A percentile compares a stretch with the other conserved stretches of the same genome.
Evolutionary conservation across 2,797 vertebrate genomes (phyloP).

Genomic region (Aulostomus chinensis): DNA sequence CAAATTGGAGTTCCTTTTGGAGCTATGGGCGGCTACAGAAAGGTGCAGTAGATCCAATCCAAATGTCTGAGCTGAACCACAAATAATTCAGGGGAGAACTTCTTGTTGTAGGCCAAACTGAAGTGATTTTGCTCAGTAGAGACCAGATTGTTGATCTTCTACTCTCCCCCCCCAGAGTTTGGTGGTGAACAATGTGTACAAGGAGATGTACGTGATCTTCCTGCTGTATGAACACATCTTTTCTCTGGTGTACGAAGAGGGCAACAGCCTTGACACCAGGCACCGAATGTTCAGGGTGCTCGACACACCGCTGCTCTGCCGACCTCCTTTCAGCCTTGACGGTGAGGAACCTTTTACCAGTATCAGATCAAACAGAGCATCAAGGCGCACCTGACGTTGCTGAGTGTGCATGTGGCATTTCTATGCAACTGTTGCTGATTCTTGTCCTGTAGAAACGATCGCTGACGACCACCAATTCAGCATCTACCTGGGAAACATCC

Average conservation of each 20-base stretch:
- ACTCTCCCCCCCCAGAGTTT: slow-evolving; percentile 60
- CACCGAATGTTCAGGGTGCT: slow-evolving; percentile 47
- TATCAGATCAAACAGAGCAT: too few species aligned
- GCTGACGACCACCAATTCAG: slow-evolving; percentile 67
- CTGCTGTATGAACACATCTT: slow-evolving; percentile 67
- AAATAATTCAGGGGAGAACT: too few species aligned
- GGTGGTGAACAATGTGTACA: slow-evolving; percentile 60
- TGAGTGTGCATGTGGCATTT: too few species aligned
- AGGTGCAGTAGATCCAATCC: slow-evolving; percentile 21
- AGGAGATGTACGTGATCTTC: slow-evolving; percentile 51
- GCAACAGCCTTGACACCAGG: slow-evolving; percentile 46
- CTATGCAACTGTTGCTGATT: background rate
- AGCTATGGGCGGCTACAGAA: slow-evolving; percentile 61
- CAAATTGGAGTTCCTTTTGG: slow-evolving; percentile 61
- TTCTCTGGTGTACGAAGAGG: slow-evolving; percentile 42
- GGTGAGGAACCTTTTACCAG: too few species aligned
- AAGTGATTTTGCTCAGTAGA: too few species aligned
- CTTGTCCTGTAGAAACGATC: slow-evolving; percentile 61
- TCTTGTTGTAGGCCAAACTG: too few species aligned
- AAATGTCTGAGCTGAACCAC: background rate
- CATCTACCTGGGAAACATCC: slow-evolving; percentile 77
- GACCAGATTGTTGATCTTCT: too few species aligned
- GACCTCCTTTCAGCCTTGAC: slow-evolving; percentile 40
- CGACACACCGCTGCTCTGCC: slow-evolving; percentile 48
- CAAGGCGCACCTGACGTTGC: too few species aligned